Evolutionary conservation across 2,888 invertebrate genomes (phyloP), one percentile per base, ranked within the genome.

Genomic region (Metellina segmentata): DNA sequence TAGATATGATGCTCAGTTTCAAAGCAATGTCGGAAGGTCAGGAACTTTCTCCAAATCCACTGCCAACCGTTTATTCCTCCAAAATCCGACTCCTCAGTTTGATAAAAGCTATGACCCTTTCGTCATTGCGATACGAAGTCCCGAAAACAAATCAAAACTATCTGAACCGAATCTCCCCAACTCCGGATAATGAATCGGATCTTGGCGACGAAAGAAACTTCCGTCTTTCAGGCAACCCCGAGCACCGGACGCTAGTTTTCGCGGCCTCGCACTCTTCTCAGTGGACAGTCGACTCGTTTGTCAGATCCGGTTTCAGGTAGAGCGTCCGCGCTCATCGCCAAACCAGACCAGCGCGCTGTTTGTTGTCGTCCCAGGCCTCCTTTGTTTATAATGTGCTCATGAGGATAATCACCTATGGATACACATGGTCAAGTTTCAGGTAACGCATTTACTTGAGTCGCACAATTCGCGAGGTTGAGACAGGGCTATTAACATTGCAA

Each of bases 371-470:
- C 34, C 34, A 34, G 52, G 78, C 34, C 69, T 6, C 48, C 9
- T 20, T 52, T 71, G n/a, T 13, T 85, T 83, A 61, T 61, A n/a
- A 52, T 61, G 53, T 75, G 69, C 34, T 11, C 51, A 13, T 51
- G 61, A 87, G 81, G 53, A 79, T 16, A 72, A 51, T 53, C 61
- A 85, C 19, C 48, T 61, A 90, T 86, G 89, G 82, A 85, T 87
- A 92, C 83, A 78, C 85, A 92, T 89, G 91, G 91, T 91, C 78
- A 91, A 83, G 77, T 83, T 87, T 78, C 91, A 91, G 87, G 91
- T 91, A 91, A 79, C 13, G 34, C 49, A 13, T 16, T 20, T 34
- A 4, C 61, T 9, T 61, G 8, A 9, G 61, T 61, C 34, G 34
- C 34, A 34, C 34, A 1, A 34, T 4, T 34, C 34, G 34, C 34